These are phyloP conservation scores for Cecropterus lyciades DNA, from an alignment of 1,140 invertebrate genomes.

Conservation along the genomic window DNA sequence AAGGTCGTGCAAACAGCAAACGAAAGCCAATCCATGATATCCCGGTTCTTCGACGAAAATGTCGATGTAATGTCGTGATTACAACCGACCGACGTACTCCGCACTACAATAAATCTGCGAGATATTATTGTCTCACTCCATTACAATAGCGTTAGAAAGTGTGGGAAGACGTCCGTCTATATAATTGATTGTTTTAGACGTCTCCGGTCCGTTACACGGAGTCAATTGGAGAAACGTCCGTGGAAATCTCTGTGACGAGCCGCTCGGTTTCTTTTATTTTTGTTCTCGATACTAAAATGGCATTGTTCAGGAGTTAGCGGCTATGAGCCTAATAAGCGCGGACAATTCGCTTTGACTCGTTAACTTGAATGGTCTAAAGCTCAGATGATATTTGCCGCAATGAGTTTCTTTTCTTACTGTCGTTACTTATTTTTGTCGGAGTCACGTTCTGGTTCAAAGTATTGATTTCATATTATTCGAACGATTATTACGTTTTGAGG, in stretches of 20 bases:
- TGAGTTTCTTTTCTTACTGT: too few species aligned
- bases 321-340: constrained; percentile 30
- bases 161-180: constrained; percentile 62
- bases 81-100: constrained; percentile 31
- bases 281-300: constrained; percentile 46
- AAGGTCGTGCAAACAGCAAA: constrained; percentile 46
- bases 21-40: constrained; percentile 50
- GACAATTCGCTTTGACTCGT: constrained; percentile 35
- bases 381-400: neutral
- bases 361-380: constrained; percentile 38
- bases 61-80: constrained; percentile 61
- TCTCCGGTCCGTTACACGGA: constrained; percentile 41
- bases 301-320: constrained; percentile 40
- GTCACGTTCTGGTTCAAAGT: too few species aligned
- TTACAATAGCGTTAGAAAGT: constrained; percentile 73
- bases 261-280: constrained; percentile 45
- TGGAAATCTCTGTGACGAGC: constrained; percentile 48
- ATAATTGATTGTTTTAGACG: constrained; percentile 69
- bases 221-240: constrained; percentile 55
- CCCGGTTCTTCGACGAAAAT: constrained; percentile 51
- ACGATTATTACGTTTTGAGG: too few species aligned
- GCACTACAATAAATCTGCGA: constrained; percentile 47
- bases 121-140: constrained; percentile 67
- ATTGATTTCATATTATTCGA: too few species aligned
- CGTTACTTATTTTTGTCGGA: too few species aligned